A percentile compares a stretch with the other conserved stretches of the same genome.
Evolutionary conservation across 2,113 vertebrate genomes (phyloP).

Genomic region (Lophotis ruficrista): DNA sequence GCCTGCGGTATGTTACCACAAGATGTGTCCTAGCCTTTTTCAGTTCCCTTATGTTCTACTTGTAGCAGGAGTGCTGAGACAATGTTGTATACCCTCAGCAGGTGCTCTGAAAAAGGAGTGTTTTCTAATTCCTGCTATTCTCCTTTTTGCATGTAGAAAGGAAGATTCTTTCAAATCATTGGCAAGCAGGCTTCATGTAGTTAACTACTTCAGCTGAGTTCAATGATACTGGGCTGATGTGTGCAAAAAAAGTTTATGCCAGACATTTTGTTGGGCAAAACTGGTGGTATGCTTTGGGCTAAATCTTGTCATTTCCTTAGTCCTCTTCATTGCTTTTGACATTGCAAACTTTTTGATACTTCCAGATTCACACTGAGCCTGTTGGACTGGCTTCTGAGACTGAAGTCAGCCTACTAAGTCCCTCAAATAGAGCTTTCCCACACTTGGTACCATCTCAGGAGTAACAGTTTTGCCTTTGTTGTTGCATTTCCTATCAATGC

Average conservation of each 20-base stretch:
- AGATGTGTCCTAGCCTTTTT: not conserved
- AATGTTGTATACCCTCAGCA: not conserved
- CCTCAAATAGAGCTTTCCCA: not conserved
- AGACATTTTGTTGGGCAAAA: not conserved
- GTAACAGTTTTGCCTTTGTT: not conserved
- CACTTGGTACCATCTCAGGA: not conserved
- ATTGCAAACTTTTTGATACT: not conserved
- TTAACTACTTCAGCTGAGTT: not conserved
- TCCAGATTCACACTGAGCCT: not conserved
- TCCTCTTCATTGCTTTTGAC: not conserved
- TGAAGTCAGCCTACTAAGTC: not conserved
- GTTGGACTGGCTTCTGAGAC: not conserved
- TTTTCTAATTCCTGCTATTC: not conserved
- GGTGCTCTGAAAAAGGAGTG: not conserved
- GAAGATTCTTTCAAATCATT: not conserved
- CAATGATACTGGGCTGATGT: not conserved
- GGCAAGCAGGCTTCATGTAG: not conserved
- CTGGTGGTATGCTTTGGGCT: accelerated
- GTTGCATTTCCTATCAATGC: not conserved
- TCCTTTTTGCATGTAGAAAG: not conserved
- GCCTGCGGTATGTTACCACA: not conserved
- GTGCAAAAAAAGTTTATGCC: not conserved
- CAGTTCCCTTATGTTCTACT: not conserved
- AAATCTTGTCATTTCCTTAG: not conserved
- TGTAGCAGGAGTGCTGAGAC: not conserved